Percentiles rank a stretch among this genome's conserved stretches.
These are phyloP conservation scores for Thaumetopoea pityocampa DNA, from an alignment of 1,140 invertebrate genomes.

Conservation along the genomic window DNA sequence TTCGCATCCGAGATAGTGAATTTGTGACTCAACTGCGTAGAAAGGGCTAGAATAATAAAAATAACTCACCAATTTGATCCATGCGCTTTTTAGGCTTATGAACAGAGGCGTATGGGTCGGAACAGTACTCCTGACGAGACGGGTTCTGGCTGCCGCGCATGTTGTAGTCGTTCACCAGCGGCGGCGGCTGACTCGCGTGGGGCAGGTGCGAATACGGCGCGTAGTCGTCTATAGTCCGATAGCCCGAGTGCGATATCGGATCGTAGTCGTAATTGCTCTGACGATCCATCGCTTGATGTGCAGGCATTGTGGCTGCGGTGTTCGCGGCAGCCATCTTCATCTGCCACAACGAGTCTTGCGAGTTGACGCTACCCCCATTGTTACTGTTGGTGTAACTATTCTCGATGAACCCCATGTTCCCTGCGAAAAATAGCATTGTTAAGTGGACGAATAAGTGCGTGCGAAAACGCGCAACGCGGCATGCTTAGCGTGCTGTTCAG, in stretches of 20 bases:
- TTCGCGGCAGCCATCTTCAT: conserved; percentile 89
- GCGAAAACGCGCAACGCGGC: conserved; percentile 6
- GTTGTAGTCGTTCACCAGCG: conserved; percentile 81
- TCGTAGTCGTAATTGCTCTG: conserved; percentile 85
- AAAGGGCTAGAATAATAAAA: no score
- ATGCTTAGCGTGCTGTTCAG: conserved; percentile 27
- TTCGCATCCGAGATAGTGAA: no score
- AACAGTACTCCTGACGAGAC: conserved; percentile 89
- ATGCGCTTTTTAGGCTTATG: conserved; percentile 90
- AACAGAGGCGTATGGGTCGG: conserved; percentile 89
- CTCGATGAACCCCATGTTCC: conserved; percentile 92
- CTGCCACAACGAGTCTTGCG: conserved; percentile 96
- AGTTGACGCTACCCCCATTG: conserved; percentile 94
- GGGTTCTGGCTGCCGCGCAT: conserved; percentile 85
- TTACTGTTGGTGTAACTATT: conserved; percentile 95
- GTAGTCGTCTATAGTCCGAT: conserved; percentile 90
- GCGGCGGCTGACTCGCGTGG: conserved; percentile 77
- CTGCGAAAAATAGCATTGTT: conserved; percentile 40
- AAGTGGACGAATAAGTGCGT: conserved; percentile 21
- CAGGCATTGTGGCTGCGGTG: conserved; percentile 75
- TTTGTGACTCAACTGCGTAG: no score
- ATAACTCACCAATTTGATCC: conserved; percentile 84
- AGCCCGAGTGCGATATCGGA: conserved; percentile 86
- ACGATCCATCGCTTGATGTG: conserved; percentile 76
- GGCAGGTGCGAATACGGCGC: conserved; percentile 87